Evolutionary conservation across 2,797 vertebrate species (phyloP).

Genomic region (Euthynnus affinis): DNA sequence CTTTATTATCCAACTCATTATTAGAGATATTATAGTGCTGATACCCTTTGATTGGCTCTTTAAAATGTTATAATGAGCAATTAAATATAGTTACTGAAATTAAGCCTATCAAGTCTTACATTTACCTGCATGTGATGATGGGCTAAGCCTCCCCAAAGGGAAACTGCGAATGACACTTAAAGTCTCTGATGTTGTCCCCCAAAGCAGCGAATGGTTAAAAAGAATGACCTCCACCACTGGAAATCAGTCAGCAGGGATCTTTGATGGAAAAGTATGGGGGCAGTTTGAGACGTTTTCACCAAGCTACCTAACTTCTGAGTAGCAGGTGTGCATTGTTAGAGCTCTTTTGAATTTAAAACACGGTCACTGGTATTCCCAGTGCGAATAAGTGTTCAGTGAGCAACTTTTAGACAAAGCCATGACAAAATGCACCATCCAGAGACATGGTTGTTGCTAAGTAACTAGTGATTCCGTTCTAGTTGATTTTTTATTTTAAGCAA

Average conservation of each 20-base stretch:
- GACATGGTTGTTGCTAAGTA: conserved; percentile 69
- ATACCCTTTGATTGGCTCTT: conserved; percentile 60
- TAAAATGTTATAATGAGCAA: conserved; percentile 62
- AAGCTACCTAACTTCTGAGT: conserved; percentile 5
- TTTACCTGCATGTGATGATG: conserved; percentile 50
- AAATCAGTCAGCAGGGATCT: conserved; percentile 32
- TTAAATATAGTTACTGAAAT: conserved; percentile 60
- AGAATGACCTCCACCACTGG: conserved; percentile 42
- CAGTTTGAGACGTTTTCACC: conserved; percentile 25
- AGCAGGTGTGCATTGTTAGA: conserved; percentile 45
- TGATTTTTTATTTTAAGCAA: conserved; percentile 58
- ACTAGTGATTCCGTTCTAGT: conserved; percentile 48
- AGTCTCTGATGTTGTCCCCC: conserved; percentile 49
- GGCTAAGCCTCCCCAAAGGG: conserved; percentile 39
- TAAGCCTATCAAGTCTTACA: conserved; percentile 55
- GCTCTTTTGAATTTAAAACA: conserved; percentile 39
- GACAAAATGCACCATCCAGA: conserved; percentile 52
- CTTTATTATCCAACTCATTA: conserved; percentile 65
- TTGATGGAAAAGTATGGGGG: conserved; percentile 19
- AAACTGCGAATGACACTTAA: conserved; percentile 41
- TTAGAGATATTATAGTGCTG: conserved; percentile 55
- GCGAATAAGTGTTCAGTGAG: conserved; percentile 15
- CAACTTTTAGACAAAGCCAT: conserved; percentile 57
- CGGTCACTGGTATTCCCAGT: conserved; percentile 28
- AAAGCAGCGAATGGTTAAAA: conserved; percentile 35